These are phyloP conservation scores for Harpalus rufipes DNA, from an alignment of 2,888 invertebrate genomes.

Conservation along the genomic window DNA sequence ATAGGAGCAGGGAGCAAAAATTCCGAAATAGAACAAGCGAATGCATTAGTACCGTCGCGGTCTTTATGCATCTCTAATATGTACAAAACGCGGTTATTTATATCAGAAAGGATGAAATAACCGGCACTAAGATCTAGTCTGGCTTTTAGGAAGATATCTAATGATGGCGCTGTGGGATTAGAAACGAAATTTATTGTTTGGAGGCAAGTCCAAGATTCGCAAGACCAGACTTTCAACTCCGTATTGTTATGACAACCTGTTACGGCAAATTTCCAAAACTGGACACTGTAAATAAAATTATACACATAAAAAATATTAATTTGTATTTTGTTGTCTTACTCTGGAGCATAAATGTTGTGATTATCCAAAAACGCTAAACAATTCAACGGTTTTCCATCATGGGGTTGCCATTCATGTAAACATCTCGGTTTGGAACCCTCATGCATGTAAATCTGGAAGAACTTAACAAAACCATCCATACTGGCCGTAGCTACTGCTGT, in stretches of 20 bases:
- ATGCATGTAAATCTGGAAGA: slow-evolving; percentile 92
- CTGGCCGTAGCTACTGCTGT: slow-evolving; percentile 95
- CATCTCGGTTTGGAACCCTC: slow-evolving; percentile 86
- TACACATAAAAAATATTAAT: background rate
- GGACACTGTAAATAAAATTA: slow-evolving; percentile 77
- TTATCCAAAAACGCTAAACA: slow-evolving; percentile 97
- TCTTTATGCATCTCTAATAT: slow-evolving; percentile 86
- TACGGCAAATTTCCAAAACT: slow-evolving; percentile 97
- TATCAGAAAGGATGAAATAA: slow-evolving; percentile 93
- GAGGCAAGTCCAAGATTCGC: slow-evolving; percentile 96
- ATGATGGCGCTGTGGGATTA: slow-evolving; percentile 75
- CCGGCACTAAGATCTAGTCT: slow-evolving; percentile 91
- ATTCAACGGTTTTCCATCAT: slow-evolving; percentile 91
- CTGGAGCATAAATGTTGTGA: slow-evolving; percentile 87
- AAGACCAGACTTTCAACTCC: slow-evolving; percentile 95
- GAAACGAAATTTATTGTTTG: slow-evolving; percentile 89
- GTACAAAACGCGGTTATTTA: slow-evolving; percentile 90
- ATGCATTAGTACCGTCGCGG: slow-evolving; percentile 81
- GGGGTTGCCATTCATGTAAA: slow-evolving; percentile 96
- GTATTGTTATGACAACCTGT: slow-evolving; percentile 95
- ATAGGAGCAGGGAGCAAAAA: slow-evolving; percentile 93
- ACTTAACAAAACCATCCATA: slow-evolving; percentile 93
- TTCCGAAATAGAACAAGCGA: slow-evolving; percentile 88
- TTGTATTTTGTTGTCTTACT: slow-evolving; percentile 80
- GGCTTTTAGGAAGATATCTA: slow-evolving; percentile 83